phyloP scores from a whole-genome alignment of 92 coral and sea anemone genomes.

The Umimayanthus kanabou region DNA sequence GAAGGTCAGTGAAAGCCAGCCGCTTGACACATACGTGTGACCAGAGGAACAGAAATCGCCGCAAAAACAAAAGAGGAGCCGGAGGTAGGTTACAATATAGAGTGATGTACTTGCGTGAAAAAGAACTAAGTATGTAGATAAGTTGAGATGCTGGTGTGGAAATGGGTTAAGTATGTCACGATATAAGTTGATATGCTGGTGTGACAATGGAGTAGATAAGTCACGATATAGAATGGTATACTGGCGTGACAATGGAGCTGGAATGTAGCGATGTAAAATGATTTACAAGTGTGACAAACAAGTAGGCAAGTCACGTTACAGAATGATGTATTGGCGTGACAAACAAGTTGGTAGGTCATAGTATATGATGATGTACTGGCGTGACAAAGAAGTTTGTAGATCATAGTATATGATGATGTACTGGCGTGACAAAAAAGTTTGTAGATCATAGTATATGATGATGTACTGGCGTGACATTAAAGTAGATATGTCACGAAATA shows the following conservation, averaged over 20 bases:
- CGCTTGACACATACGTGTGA: conserved; percentile 47
- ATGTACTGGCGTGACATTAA: not conserved
- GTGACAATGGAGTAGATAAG: not conserved
- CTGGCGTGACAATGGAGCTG: not conserved
- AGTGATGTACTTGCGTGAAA: not conserved
- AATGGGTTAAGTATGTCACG: not conserved
- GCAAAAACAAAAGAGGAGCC: conserved; percentile 58
- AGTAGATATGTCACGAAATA: too few relatives aligned
- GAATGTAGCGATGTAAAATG: not conserved
- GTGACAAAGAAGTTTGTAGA: not conserved
- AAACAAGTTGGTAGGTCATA: not conserved
- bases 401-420: not conserved
- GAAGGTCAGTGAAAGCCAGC: conserved; percentile 56
- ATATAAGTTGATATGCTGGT: not conserved
- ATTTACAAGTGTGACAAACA: not conserved
- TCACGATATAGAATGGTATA: not conserved
- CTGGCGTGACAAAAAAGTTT: not conserved
- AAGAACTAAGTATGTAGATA: not conserved
- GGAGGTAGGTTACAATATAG: conserved; percentile 42
- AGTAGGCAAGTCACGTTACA: not conserved
- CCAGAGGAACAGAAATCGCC: conserved; percentile 51
- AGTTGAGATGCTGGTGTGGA: not conserved
- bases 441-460: too few relatives aligned
- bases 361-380: not conserved
- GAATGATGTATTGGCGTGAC: not conserved